These are phyloP conservation scores for Ligdia adustata DNA, from an alignment of 2,888 invertebrate genomes.

Conservation along the genomic window DNA sequence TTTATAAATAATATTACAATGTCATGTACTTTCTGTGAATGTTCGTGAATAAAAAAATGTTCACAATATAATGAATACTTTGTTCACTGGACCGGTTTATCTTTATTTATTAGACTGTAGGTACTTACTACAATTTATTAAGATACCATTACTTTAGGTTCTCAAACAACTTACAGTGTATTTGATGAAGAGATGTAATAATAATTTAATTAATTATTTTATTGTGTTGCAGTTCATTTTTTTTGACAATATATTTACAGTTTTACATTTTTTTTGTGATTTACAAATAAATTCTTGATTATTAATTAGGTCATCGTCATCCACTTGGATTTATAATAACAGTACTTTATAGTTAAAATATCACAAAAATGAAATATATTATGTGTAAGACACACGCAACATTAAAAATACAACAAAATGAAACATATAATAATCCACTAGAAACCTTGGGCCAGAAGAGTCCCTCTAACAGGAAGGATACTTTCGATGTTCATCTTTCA, in stretches of 20 bases:
- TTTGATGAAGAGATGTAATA: constrained; percentile 77
- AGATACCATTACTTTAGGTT: constrained; percentile 75
- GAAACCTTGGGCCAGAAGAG: constrained; percentile 82
- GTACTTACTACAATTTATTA: constrained; percentile 72
- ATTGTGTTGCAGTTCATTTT: constrained; percentile 82
- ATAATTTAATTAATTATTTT: constrained; percentile 73
- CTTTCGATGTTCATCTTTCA: constrained; percentile 84
- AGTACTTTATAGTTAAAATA: constrained; percentile 85
- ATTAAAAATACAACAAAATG: constrained; percentile 84
- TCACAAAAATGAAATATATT: constrained; percentile 85
- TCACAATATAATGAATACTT: constrained; percentile 83
- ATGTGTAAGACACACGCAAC: constrained; percentile 85
- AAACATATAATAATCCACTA: constrained; percentile 83
- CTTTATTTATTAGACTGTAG: constrained; percentile 74
- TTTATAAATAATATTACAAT: constrained; percentile 85
- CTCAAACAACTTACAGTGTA: constrained; percentile 81
- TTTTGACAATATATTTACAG: constrained; percentile 84
- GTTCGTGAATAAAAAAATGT: constrained; percentile 83
- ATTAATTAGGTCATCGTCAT: constrained; percentile 84
- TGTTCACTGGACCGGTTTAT: constrained; percentile 83
- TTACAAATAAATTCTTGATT: constrained; percentile 85
- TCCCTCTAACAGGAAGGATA: constrained; percentile 85
- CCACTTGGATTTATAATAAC: constrained; percentile 83
- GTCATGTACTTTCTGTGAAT: constrained; percentile 83
- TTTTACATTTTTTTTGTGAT: constrained; percentile 84